Conservation (phyloP, 2,797 vertebrate species). For the Erethizon dorsatum region DNA sequence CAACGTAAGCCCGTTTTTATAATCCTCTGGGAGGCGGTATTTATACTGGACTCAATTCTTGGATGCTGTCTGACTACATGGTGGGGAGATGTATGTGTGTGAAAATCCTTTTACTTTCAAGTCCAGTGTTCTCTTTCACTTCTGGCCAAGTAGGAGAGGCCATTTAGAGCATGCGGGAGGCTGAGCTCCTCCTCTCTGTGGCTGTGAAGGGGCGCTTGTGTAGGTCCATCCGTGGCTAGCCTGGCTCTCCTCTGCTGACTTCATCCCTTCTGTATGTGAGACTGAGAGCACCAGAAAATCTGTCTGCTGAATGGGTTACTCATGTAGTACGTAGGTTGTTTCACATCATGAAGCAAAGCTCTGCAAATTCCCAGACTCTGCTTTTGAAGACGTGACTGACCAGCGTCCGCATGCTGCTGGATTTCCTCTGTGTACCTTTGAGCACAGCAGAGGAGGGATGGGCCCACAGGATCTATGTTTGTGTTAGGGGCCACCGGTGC, state of each 20-base stretch:
- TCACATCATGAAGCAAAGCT: neutral
- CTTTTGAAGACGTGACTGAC: neutral
- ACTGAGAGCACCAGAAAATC: neutral
- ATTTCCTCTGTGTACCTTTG: neutral
- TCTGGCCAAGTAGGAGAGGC: neutral
- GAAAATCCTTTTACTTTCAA: neutral
- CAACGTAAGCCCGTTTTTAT: neutral
- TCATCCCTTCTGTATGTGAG: neutral
- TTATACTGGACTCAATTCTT: neutral
- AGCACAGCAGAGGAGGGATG: neutral
- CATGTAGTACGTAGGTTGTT: neutral
- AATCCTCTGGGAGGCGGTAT: neutral
- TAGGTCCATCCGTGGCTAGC: neutral
- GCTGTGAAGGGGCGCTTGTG: neutral
- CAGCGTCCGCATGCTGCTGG: neutral
- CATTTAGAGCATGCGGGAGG: neutral
- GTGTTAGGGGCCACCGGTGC: neutral
- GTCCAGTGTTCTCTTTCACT: neutral
- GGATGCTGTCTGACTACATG: neutral
- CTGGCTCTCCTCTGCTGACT: neutral
- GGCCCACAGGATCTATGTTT: neutral
- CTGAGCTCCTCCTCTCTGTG: neutral
- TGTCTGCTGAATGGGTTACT: neutral
- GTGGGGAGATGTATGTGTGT: neutral
- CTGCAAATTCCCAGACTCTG: neutral